Conservation (phyloP, 1,140 invertebrate species). For the Diorhabda elongata region DNA sequence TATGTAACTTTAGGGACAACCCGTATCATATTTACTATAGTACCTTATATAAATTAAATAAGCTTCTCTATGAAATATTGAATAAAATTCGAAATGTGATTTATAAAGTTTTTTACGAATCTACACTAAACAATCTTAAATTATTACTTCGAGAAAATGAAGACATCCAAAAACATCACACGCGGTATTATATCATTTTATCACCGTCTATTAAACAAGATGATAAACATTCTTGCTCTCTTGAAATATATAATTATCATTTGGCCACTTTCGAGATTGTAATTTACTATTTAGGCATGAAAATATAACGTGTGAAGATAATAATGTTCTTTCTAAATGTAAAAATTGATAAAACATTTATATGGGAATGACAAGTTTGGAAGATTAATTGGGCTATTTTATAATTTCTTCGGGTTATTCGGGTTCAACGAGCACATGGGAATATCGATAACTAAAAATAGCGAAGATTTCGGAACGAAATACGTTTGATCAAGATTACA, state of each 20-base stretch:
- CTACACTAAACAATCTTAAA: neutral
- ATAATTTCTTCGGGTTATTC: neutral
- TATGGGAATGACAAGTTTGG: neutral
- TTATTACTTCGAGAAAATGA: neutral
- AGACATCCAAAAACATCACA: neutral
- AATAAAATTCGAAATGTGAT: too few species aligned
- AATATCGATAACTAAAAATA: conserved; percentile 3
- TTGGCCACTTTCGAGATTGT: neutral
- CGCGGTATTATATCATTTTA: conserved; percentile 2
- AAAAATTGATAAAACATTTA: conserved; percentile 3
- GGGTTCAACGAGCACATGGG: neutral
- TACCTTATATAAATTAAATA: too few species aligned
- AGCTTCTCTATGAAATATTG: too few species aligned
- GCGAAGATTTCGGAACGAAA: neutral
- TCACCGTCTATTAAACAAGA: conserved; percentile 2
- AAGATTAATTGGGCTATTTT: neutral
- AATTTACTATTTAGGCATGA: neutral
- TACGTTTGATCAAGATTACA: neutral
- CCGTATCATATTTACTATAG: too few species aligned
- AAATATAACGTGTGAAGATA: conserved; percentile 1
- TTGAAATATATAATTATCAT: neutral
- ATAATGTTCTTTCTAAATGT: neutral
- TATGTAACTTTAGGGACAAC: too few species aligned
- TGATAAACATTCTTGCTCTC: neutral
- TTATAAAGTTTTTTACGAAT: neutral